A percentile compares a stretch with the other conserved stretches of the same genome.
phyloP scores from a whole-genome alignment of 2,888 invertebrate genomes.

The Yponomeuta sedellus region DNA sequence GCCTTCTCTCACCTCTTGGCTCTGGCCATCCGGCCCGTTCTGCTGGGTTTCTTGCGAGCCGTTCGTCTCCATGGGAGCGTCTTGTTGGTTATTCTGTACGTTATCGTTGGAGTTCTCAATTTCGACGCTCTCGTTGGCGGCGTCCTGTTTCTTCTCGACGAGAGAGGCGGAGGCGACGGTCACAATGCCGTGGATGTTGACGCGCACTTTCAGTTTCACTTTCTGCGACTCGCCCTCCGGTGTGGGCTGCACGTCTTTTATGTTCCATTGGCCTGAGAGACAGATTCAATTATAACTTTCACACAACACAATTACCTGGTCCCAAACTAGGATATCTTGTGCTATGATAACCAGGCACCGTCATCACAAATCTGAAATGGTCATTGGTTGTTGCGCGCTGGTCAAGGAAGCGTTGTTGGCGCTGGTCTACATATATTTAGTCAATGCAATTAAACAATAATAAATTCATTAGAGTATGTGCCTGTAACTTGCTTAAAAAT shows the following conservation, averaged over 20 bases:
- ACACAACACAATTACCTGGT: no score
- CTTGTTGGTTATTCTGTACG: constrained; percentile 47
- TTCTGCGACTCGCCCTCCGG: constrained; percentile 94
- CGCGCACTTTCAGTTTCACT: constrained; percentile 95
- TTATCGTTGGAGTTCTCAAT: constrained; percentile 67
- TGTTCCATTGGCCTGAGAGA: constrained; percentile 81
- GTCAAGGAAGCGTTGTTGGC: no score
- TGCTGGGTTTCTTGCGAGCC: constrained; percentile 62
- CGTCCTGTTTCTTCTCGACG: constrained; percentile 82
- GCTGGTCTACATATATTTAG: no score
- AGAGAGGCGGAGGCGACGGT: constrained; percentile 90
- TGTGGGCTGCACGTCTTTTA: constrained; percentile 90
- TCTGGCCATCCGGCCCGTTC: constrained; percentile 50
- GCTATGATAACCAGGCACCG: no score
- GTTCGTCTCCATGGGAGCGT: constrained; percentile 70
- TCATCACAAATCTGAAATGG: no score
- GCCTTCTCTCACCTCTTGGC: constrained; percentile 72
- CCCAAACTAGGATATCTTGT: no score
- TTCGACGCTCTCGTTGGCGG: constrained; percentile 55
- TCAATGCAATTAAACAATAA: no score
- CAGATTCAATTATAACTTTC: not conserved
- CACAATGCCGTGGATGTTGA: constrained; percentile 96
- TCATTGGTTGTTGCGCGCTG: no score
- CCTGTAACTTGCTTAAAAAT: no score
- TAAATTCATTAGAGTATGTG: no score